Evolutionary conservation across 1,140 invertebrate species (phyloP), one percentile per base, ranked within the genome.

Genomic region (Aphaenogaster floridana): DNA sequence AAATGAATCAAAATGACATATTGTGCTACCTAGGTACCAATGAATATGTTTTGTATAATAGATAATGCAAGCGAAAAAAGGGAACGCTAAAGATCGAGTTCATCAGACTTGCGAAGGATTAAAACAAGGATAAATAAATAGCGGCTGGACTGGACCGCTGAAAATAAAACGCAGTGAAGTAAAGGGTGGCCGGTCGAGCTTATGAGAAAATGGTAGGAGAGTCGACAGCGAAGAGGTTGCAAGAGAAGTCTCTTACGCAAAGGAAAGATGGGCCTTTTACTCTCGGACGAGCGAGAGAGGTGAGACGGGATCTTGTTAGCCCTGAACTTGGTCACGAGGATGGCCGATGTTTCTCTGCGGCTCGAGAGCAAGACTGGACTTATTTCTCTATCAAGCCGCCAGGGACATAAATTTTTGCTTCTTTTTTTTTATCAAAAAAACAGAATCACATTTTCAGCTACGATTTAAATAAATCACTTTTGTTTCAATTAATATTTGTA

Each of bases 281-380:
- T 78, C 21, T 45, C 39, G 28, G 8, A 54, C 36, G 77, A 68
- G 77, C 34, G 15, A 66, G 52, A 48, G 52, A 61, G 21, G n/a
- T 21, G 42, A 36, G 17, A 84, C 54, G 17, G 11, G 52, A 74
- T 74, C 68, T 84, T 74, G 80, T 84, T 84, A 84, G 68, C 80
- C 80, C 80, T 84, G 80, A 84, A 84, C 68, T 74, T 84, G 80
- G 17, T 17, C 69, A 74, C 52, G 80, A 61, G 68, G 45, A n/a
- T 84, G 36, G 9, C 13, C n/a, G 52, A 11, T 21, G 68, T 13
- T 72, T 21, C 42, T 74, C 39, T 17, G 66, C 11, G 9, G 66
- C 68, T 42, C 42, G 54, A 61, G 28, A n/a, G 21, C 34, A 69
- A 69, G 13, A 50, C 4, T 69, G 63, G 21, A 36, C 48, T 28